Conservation (phyloP, 2,113 vertebrate genomes). For the Boleophthalmus pectinirostris region DNA sequence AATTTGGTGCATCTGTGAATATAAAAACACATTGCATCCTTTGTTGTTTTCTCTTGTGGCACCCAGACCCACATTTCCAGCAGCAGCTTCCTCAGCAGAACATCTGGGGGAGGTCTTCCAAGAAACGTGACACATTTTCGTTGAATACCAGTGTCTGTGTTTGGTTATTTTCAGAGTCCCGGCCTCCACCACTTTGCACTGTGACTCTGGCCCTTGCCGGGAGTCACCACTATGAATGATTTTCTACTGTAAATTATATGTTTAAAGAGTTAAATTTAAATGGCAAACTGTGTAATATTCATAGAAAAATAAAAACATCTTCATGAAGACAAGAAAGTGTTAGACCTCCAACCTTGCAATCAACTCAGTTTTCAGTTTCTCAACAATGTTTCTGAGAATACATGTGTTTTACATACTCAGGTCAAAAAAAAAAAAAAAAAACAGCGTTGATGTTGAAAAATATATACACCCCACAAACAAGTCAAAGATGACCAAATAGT, state of each 20-base stretch:
- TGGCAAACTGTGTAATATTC: too few species aligned
- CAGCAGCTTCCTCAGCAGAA: not conserved
- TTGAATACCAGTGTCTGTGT: constrained; percentile 34
- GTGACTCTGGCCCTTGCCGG: too few species aligned
- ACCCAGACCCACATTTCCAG: not conserved
- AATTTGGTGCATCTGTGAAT: too few species aligned
- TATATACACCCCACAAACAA: not conserved
- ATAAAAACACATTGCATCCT: not conserved
- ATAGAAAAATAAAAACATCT: too few species aligned
- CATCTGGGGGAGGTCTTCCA: constrained; percentile 35
- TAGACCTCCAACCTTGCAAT: not conserved
- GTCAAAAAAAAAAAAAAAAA: not conserved
- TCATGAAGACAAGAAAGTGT: too few species aligned
- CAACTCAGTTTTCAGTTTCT: constrained; percentile 25
- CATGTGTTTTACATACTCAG: constrained; percentile 2
- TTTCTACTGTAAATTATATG: too few species aligned
- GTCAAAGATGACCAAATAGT: not conserved
- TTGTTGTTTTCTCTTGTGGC: not conserved
- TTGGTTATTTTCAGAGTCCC: constrained; percentile 10
- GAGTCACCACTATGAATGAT: too few species aligned
- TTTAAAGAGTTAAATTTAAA: too few species aligned
- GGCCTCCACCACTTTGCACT: too few species aligned
- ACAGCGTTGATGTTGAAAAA: not conserved
- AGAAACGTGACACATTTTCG: constrained; percentile 41
- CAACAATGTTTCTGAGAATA: constrained; percentile 33